Evolutionary conservation across 2,888 invertebrate genomes (phyloP).

Genomic region (Orthonychiurus folsomi): DNA sequence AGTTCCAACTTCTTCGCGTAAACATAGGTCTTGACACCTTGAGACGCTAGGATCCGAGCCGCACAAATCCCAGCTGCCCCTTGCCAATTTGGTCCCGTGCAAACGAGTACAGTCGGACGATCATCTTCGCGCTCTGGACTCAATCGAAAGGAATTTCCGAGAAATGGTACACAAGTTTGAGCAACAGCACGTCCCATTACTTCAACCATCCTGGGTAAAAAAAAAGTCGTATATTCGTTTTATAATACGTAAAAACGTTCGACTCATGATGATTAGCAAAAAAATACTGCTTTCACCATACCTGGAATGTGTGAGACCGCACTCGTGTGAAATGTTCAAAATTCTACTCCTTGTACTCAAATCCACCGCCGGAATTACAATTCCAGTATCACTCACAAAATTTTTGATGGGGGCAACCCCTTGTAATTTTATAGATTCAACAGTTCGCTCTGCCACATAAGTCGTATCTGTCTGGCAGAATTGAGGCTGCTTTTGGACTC

Average conservation of each 20-base stretch:
- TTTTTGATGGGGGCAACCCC: constrained; percentile 16
- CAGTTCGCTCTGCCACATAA: constrained; percentile 23
- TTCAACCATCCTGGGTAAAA: constrained; percentile 31
- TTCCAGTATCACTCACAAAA: constrained; percentile 35
- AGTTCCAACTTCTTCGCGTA: constrained; percentile 31
- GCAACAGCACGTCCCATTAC: constrained; percentile 34
- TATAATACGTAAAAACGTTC: neutral
- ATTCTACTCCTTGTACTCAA: constrained; percentile 28
- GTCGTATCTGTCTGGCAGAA: constrained; percentile 33
- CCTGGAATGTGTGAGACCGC: constrained; percentile 34
- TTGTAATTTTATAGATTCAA: constrained; percentile 28
- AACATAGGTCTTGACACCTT: constrained; percentile 31
- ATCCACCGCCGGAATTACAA: constrained; percentile 31
- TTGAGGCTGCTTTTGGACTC: constrained; percentile 22
- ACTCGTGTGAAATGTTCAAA: constrained; percentile 30
- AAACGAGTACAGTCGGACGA: constrained; percentile 31
- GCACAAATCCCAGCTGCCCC: constrained; percentile 35
- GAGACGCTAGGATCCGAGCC: constrained; percentile 30
- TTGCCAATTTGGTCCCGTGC: constrained; percentile 35
- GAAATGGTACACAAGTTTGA: constrained; percentile 29
- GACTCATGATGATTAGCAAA: neutral
- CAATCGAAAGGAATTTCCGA: constrained; percentile 36
- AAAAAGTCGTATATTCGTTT: no score
- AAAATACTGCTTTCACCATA: constrained; percentile 5
- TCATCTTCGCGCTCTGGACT: constrained; percentile 37